Conservation (phyloP, 2,113 vertebrate species). For the Catagonus wagneri region DNA sequence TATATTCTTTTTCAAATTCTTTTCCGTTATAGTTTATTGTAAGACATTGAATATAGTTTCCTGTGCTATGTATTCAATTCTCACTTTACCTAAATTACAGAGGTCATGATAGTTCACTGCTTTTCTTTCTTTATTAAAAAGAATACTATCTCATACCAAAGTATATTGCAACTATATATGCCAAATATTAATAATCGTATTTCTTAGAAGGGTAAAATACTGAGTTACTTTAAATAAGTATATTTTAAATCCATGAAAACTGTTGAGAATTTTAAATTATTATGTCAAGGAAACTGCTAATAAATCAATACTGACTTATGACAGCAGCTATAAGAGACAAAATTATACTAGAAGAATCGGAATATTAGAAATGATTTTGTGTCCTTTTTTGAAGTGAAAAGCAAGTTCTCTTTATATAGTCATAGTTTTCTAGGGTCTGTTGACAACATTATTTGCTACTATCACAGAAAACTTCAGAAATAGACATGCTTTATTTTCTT, state of each 20-base stretch:
- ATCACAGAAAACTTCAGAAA: neutral
- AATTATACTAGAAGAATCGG: neutral
- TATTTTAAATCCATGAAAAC: conserved; percentile 17
- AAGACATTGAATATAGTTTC: neutral
- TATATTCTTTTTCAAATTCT: neutral
- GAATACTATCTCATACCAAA: neutral
- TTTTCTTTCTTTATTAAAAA: neutral
- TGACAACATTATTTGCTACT: neutral
- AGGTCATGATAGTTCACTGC: neutral
- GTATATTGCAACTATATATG: neutral
- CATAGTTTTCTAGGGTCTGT: neutral
- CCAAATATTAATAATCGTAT: neutral
- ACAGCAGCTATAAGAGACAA: neutral
- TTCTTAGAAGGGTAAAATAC: neutral
- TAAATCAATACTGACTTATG: neutral
- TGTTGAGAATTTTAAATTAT: neutral
- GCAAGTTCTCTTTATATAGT: neutral
- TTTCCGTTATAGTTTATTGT: neutral
- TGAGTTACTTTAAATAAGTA: neutral
- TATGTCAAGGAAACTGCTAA: neutral
- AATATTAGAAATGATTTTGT: neutral
- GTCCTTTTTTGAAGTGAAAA: neutral
- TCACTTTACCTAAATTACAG: neutral
- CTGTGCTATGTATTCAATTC: neutral
- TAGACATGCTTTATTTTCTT: neutral